phyloP scores from a whole-genome alignment of 2,113 vertebrate species.

The Pangasianodon gigas region DNA sequence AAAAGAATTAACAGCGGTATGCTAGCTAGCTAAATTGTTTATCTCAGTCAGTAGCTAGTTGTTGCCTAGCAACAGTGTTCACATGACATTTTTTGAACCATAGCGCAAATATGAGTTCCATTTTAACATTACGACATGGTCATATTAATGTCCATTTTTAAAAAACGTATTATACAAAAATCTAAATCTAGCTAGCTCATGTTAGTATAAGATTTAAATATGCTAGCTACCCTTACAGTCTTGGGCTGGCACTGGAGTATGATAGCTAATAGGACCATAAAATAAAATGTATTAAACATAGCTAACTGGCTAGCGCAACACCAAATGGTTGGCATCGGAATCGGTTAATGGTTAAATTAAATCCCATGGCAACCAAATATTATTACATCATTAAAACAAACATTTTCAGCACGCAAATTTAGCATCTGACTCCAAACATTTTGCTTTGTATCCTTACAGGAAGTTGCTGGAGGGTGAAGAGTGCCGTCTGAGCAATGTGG shows the following conservation, averaged over 20 bases:
- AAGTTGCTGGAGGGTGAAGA: slow-evolving; percentile 84
- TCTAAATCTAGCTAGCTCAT: not conserved
- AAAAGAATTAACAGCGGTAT: not conserved
- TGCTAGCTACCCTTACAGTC: not conserved
- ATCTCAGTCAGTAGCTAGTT: not conserved
- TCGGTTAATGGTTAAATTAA: not conserved
- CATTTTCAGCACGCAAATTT: not conserved
- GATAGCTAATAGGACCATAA: not conserved
- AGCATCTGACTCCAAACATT: not conserved
- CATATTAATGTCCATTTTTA: not conserved
- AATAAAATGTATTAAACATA: slow-evolving; percentile 7
- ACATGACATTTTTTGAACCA: not conserved
- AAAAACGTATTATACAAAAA: not conserved
- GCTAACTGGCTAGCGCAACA: not conserved
- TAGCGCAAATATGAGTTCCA: not conserved
- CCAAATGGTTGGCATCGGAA: not conserved
- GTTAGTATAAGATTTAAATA: not conserved
- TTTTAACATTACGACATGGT: not conserved
- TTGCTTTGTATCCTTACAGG: slow-evolving; percentile 57
- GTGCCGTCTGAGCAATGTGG: slow-evolving; percentile 75
- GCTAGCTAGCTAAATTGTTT: not conserved
- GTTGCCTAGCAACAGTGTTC: not conserved
- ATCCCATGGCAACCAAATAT: not conserved
- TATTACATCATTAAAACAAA: too few relatives aligned
- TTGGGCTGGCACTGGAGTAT: not conserved